Base-by-base conservation (phyloP, 2,888 invertebrate species). In the Onchidella celtica region DNA sequence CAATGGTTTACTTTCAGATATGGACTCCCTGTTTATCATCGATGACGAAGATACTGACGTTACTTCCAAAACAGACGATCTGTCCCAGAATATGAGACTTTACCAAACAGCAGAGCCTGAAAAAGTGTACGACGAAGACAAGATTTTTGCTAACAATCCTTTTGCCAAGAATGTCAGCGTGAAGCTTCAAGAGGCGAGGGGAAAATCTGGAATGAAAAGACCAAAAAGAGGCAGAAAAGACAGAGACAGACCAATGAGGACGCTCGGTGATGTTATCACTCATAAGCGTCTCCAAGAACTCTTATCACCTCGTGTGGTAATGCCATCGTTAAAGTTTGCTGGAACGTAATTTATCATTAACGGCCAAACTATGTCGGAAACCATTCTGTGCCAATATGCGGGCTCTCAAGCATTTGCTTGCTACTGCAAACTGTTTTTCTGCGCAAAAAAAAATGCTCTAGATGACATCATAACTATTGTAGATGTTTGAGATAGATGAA, bases 191-290 rank as follows among this genome's bases (percentile, higher is more conserved):
- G 72, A 72, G 4, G 24, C 47, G 9, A 3, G 72, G 24, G 72
- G 72, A 40, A 72, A 72, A 34, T 72, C 72, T 21, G 72, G 72
- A 17, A 34, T 72, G 55, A 72, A 72, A 21, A n/a, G 72, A 72
- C 27, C 11, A 17, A 72, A 72, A 24, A 47, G 55, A 27, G 11
- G n/a, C 3, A 17, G 38, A 32, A 27, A 14, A 32, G 11, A 34
- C n/a, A 65, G 36, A 36, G 38, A 68, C 68, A 6, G 68, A 6
- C 47, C 24, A 21, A 24, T 66, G 11, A 66, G 66, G n/a, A 17
- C 72, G 2, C 27, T 72, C n/a, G 72, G 72, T 6, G 72, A 72
- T 27, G 55, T 72, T 38, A 55, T 72, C 14, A 72, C 72, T 6
- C 27, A 36, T 24, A 29, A 72, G 29, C 47, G 72, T 14, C 27